phyloP scores from a whole-genome alignment of 2,113 vertebrate genomes.

The Edolisoma coerulescens region DNA sequence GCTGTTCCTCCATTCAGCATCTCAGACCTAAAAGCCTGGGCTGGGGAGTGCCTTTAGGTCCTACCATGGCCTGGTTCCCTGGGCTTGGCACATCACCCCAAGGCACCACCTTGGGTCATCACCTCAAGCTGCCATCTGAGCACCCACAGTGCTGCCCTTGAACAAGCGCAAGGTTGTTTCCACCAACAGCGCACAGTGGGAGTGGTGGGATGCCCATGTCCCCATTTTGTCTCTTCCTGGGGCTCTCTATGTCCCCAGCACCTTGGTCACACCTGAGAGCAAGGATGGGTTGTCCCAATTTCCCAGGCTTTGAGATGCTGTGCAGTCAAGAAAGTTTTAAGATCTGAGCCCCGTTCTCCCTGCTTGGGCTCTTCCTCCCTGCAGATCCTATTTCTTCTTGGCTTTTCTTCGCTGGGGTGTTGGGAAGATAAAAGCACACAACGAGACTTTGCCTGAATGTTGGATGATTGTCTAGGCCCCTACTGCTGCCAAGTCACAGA shows the following conservation, averaged over 20 bases:
- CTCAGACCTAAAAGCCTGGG: not conserved
- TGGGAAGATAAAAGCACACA: constrained; percentile 37
- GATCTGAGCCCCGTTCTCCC: not conserved
- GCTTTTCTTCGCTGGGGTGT: not conserved
- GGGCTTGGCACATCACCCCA: not conserved
- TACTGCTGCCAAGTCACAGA: constrained; percentile 43
- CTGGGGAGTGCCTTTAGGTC: not conserved
- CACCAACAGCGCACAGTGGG: not conserved
- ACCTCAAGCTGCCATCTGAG: not conserved
- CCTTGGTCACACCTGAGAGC: not conserved
- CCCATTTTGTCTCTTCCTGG: not conserved
- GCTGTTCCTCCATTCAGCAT: not conserved
- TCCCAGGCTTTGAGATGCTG: not conserved
- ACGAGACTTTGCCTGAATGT: constrained; percentile 2
- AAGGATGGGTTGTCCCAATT: not conserved
- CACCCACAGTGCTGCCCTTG: not conserved
- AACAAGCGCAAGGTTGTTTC: not conserved
- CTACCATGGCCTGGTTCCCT: not conserved
- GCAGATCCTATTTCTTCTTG: constrained; percentile 23
- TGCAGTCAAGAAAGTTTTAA: not conserved
- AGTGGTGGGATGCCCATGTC: not conserved
- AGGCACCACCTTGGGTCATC: not conserved
- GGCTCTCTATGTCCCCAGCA: not conserved
- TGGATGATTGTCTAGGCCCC: constrained; percentile 1
- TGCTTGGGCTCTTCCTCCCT: not conserved